Conservation (phyloP, 2,113 vertebrate genomes). For the Pavo muticus region DNA sequence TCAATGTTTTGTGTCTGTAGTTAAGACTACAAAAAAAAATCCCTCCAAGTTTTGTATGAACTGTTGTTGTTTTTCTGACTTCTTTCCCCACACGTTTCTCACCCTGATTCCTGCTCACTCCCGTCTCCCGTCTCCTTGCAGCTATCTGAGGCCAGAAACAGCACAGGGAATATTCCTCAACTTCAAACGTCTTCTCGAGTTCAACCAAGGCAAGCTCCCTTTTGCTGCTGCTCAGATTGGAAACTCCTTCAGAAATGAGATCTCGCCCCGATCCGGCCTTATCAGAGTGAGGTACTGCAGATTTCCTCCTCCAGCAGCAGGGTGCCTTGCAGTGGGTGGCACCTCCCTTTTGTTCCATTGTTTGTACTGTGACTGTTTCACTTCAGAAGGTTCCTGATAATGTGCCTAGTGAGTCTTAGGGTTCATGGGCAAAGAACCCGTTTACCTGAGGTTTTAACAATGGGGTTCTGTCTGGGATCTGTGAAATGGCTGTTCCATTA, state of each 20-base stretch:
- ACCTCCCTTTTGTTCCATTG: not conserved
- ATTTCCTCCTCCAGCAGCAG: not conserved
- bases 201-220: slow-evolving; percentile 97
- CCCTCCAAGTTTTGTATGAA: not conserved
- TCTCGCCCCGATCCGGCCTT: slow-evolving; percentile 97
- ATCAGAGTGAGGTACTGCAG: slow-evolving; percentile 92
- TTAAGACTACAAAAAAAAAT: not conserved
- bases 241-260: slow-evolving; percentile 98
- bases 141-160: slow-evolving; percentile 97
- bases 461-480: not conserved
- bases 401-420: not conserved
- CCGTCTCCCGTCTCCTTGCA: slow-evolving; percentile 51
- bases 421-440: not conserved
- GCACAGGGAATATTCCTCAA: slow-evolving; percentile 99
- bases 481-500: not conserved
- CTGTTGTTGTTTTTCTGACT: not conserved
- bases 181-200: slow-evolving; percentile 97
- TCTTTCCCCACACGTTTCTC: not conserved
- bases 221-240: slow-evolving; percentile 99
- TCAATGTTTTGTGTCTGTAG: not conserved
- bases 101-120: not conserved
- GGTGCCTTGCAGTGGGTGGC: not conserved
- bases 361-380: not conserved
- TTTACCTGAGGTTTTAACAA: not conserved
- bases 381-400: not conserved